Evolutionary conservation across 2,888 invertebrate species (phyloP).

Genomic region (Coleophora flavipennella): DNA sequence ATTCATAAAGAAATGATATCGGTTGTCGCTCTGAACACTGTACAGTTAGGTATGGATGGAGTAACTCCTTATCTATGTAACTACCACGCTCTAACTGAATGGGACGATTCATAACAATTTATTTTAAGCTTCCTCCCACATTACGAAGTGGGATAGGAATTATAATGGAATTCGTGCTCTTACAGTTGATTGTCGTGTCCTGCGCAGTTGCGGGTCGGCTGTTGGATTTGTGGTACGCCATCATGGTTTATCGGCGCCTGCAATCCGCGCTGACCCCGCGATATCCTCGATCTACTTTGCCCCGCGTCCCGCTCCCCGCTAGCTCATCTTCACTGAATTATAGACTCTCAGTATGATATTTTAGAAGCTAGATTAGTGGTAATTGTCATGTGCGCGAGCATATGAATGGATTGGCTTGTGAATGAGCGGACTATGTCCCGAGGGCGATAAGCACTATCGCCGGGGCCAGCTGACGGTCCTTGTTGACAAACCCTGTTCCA

Average conservation of each 20-base stretch:
- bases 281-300: constrained; percentile 66
- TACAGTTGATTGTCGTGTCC: too few species aligned
- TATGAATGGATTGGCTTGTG: constrained; percentile 69
- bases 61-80: constrained; percentile 46
- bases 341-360: constrained; percentile 30
- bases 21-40: constrained; percentile 35
- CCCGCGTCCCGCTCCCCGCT: constrained; percentile 34
- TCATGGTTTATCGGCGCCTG: constrained; percentile 63
- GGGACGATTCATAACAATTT: constrained; percentile 30
- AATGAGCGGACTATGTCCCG: constrained; percentile 72
- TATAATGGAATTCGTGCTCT: background rate
- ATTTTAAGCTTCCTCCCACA: constrained; percentile 22
- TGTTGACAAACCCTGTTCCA: constrained; percentile 71
- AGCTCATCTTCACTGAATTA: constrained; percentile 24
- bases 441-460: constrained; percentile 64
- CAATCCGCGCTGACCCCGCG: constrained; percentile 71
- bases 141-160: background rate
- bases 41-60: constrained; percentile 21
- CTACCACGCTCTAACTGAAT: constrained; percentile 46
- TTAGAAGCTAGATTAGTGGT: constrained; percentile 39
- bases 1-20: constrained; percentile 14
- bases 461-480: constrained; percentile 66
- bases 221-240: constrained; percentile 38
- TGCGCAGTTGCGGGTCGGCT: background rate
- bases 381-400: constrained; percentile 35